Evolutionary conservation across 2,797 vertebrate genomes (phyloP).

Genomic region (Pangasius mekongensis): DNA sequence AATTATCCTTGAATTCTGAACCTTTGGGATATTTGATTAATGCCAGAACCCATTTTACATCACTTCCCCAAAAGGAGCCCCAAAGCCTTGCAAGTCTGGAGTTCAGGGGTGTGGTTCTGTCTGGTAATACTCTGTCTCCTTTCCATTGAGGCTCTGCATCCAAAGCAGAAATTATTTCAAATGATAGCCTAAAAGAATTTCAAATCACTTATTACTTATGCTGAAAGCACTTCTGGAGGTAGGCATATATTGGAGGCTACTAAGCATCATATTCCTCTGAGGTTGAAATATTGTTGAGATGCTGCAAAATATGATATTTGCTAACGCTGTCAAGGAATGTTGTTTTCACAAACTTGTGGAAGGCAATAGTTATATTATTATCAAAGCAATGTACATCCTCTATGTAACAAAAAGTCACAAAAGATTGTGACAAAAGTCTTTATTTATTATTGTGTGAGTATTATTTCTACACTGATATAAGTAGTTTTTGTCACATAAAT

Average conservation of each 20-base stretch:
- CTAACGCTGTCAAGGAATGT: conserved; percentile 58
- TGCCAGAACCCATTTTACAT: conserved; percentile 49
- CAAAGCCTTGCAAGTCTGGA: conserved; percentile 33
- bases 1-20: background rate
- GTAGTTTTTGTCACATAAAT: background rate
- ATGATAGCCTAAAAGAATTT: conserved; percentile 29
- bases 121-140: conserved; percentile 24
- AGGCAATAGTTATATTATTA: background rate
- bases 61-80: conserved; percentile 40
- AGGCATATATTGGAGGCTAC: background rate
- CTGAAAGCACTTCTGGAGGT: conserved; percentile 6
- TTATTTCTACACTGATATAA: background rate
- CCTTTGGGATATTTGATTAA: conserved; percentile 15
- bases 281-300: conserved; percentile 2
- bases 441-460: background rate
- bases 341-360: background rate
- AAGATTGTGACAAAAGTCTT: background rate
- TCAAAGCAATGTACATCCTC: background rate
- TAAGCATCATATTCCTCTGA: background rate
- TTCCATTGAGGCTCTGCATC: background rate
- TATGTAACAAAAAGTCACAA: background rate
- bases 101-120: conserved; percentile 27
- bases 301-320: conserved; percentile 58
- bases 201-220: conserved; percentile 38
- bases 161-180: conserved; percentile 38